Evolutionary conservation across 2,888 invertebrate genomes (phyloP), one percentile per base, ranked within the genome.

Genomic region (Neoscelio sp.): DNA sequence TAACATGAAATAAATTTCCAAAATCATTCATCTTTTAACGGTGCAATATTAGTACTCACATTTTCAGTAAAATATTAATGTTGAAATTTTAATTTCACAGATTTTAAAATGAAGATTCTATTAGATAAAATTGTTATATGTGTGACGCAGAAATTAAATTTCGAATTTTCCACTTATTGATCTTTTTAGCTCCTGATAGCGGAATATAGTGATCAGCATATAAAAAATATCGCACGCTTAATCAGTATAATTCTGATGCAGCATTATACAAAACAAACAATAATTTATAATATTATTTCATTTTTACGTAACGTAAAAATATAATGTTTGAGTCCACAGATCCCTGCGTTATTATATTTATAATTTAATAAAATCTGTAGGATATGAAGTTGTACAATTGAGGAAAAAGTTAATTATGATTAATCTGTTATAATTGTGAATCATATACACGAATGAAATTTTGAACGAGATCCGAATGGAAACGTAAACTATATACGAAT

Each of bases 401-500:
- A 20, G 44, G 44, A 62, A 70, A 70, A 75, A 76, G 56, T 76
- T 76, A 23, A 26, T 18, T 33, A 26, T 42, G 30, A 50, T 76
- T 64, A 70, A 76, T 76, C 54, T 52, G 67, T 52, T 48, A 26
- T 23, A 42, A 28, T 54, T 23, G 46, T 38, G 75, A 75, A 74
- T 60, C 52, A 50, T 42, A 70, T 70, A 76, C 68, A 64, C 56
- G 76, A 64, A 76, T 76, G 56, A 62, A 76, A n/a, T n/a, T n/a
- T n/a, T n/a, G n/a, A n/a, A n/a, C n/a, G n/a, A n/a, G n/a, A n/a
- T n/a, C n/a, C n/a, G n/a, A n/a, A n/a, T n/a, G n/a, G n/a, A n/a
- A n/a, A n/a, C n/a, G n/a, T n/a, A n/a, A n/a, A n/a, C n/a, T n/a
- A n/a, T n/a, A n/a, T n/a, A n/a, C n/a, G n/a, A n/a, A n/a, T n/a